phyloP scores from a whole-genome alignment of 2,797 vertebrate species.

The Sebastiscus tertius region DNA sequence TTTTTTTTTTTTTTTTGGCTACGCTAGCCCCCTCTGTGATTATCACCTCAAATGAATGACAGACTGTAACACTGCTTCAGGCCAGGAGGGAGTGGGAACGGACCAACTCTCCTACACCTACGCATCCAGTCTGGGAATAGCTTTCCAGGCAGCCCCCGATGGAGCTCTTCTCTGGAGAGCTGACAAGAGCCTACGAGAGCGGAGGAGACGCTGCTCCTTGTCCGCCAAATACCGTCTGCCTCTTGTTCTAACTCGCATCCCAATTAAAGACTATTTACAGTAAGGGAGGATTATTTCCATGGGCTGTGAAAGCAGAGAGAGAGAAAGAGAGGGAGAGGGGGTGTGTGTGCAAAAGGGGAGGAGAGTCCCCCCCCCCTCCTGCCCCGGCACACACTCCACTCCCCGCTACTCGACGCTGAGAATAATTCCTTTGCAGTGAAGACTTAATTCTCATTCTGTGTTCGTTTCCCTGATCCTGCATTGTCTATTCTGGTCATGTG shows the following conservation, averaged over 20 bases:
- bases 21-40: slow-evolving; percentile 34
- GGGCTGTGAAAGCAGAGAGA: slow-evolving; percentile 26
- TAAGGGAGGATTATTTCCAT: slow-evolving; percentile 53
- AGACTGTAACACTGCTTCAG: slow-evolving; percentile 48
- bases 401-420: slow-evolving; percentile 53
- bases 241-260: slow-evolving; percentile 53
- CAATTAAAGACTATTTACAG: slow-evolving; percentile 68
- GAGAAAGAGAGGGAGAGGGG: slow-evolving; percentile 11
- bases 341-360: slow-evolving; percentile 42
- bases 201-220: slow-evolving; percentile 41
- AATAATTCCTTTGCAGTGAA: slow-evolving; percentile 76
- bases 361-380: slow-evolving; percentile 18
- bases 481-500: slow-evolving; percentile 77
- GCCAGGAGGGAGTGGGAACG: slow-evolving; percentile 49
- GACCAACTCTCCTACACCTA: slow-evolving; percentile 52
- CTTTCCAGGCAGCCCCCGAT: slow-evolving; percentile 49
- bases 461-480: slow-evolving; percentile 65
- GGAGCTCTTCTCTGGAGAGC: slow-evolving; percentile 60
- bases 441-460: slow-evolving; percentile 79
- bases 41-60: slow-evolving; percentile 61
- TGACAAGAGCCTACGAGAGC: slow-evolving; percentile 54
- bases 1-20: slow-evolving; percentile 6
- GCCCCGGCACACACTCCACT: slow-evolving; percentile 11
- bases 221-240: slow-evolving; percentile 48
- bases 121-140: slow-evolving; percentile 58